phyloP scores from a whole-genome alignment of 2,888 invertebrate genomes.

The Rhodophaea formosa region DNA sequence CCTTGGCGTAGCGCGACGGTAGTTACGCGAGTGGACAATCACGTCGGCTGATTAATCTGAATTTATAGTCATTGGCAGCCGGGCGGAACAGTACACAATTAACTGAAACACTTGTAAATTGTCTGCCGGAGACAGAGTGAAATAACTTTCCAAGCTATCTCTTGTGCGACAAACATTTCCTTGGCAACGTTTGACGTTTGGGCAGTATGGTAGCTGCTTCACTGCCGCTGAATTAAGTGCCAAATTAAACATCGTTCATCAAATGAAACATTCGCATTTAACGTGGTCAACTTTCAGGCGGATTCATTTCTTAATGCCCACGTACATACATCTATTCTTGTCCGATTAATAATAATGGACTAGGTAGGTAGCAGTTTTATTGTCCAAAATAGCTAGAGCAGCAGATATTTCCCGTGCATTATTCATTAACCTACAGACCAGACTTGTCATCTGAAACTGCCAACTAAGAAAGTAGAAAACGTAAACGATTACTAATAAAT shows the following conservation, averaged over 20 bases:
- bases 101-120: slow-evolving; percentile 64
- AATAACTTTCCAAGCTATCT: slow-evolving; percentile 51
- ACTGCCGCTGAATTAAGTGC: slow-evolving; percentile 48
- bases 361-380: not conserved
- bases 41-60: slow-evolving; percentile 56
- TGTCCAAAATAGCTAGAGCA: not conserved
- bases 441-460: too few species aligned
- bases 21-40: slow-evolving; percentile 41
- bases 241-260: slow-evolving; percentile 53
- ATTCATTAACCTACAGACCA: too few species aligned
- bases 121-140: slow-evolving; percentile 58
- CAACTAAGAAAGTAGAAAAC: not conserved
- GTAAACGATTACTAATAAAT: not conserved
- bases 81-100: slow-evolving; percentile 52
- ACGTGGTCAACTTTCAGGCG: slow-evolving; percentile 14
- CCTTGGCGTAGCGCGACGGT: slow-evolving; percentile 46
- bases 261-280: slow-evolving; percentile 30
- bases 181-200: slow-evolving; percentile 53
- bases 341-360: not conserved
- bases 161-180: slow-evolving; percentile 29
- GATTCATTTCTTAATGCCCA: slow-evolving; percentile 11
- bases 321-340: slow-evolving; percentile 16
- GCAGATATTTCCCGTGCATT: too few species aligned
- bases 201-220: slow-evolving; percentile 37
- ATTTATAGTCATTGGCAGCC: slow-evolving; percentile 69